These are phyloP conservation scores for Psophia crepitans DNA, from an alignment of 2,113 vertebrate genomes.

Conservation along the genomic window DNA sequence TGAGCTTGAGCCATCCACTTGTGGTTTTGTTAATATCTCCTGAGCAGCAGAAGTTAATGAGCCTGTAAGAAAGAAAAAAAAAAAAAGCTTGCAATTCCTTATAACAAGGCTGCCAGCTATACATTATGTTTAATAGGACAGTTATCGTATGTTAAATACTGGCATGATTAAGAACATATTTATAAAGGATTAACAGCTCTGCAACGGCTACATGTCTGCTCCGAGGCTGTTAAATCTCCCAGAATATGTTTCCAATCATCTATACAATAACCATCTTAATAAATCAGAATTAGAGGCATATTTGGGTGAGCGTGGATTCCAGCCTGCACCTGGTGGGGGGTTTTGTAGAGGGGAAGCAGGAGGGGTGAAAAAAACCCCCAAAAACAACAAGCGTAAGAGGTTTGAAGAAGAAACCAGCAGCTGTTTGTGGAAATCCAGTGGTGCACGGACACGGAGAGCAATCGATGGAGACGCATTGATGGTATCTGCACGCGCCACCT, in stretches of 20 bases:
- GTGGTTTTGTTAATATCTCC: neutral
- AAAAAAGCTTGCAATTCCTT: neutral
- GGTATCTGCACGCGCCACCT: neutral
- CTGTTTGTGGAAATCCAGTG: neutral
- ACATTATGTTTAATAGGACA: constrained; percentile 37
- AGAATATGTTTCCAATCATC: constrained; percentile 59
- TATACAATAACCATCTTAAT: constrained; percentile 21
- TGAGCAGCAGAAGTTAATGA: constrained; percentile 33
- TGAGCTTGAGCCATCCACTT: neutral
- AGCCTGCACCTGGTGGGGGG: neutral
- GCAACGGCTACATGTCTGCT: constrained; percentile 36
- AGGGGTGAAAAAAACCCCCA: too few relatives aligned
- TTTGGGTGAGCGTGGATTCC: neutral
- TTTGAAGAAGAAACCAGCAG: neutral
- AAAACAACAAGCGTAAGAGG: neutral
- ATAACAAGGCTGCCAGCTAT: neutral
- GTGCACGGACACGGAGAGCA: fast-evolving
- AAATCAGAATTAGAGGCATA: constrained; percentile 45
- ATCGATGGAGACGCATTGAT: neutral
- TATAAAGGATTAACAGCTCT: constrained; percentile 68
- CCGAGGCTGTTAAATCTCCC: constrained; percentile 10
- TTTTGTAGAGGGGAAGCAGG: neutral
- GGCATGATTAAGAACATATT: constrained; percentile 67
- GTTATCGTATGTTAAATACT: constrained; percentile 34
- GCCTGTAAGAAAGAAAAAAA: neutral